phyloP scores from a whole-genome alignment of 1,140 invertebrate species.

The Pogonus chalceus region DNA sequence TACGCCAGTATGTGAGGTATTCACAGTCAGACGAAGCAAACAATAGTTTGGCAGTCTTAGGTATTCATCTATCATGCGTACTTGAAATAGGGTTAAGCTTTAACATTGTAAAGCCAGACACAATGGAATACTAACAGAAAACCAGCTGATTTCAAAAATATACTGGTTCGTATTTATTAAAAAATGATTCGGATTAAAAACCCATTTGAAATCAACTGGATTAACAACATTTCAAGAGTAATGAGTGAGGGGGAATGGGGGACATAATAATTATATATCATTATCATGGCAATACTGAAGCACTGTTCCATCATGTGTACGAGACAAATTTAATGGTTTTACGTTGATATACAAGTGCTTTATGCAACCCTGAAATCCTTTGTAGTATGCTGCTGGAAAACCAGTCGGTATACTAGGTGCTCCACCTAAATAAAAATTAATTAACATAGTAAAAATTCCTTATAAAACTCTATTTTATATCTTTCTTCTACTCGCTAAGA shows the following conservation, averaged over 20 bases:
- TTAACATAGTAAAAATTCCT: neutral
- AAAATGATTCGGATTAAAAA: too few relatives aligned
- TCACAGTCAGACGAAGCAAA: neutral
- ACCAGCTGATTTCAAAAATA: neutral
- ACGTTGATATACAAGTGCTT: conserved; percentile 28
- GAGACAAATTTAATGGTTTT: conserved; percentile 29
- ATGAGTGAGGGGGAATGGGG: neutral
- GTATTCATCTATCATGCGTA: conserved; percentile 5
- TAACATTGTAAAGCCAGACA: neutral
- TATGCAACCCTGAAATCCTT: conserved; percentile 33
- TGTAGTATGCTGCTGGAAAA: conserved; percentile 31
- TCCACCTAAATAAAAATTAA: conserved; percentile 25
- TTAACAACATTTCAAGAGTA: too few relatives aligned
- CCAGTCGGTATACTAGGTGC: conserved; percentile 26
- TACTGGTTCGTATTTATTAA: neutral
- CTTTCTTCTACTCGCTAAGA: too few relatives aligned
- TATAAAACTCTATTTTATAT: neutral
- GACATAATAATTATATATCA: conserved; percentile 26
- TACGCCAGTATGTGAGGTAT: neutral
- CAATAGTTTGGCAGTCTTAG: conserved; percentile 3
- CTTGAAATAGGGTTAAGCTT: neutral
- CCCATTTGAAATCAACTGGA: too few relatives aligned
- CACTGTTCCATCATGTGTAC: conserved; percentile 26
- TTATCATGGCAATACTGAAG: conserved; percentile 33
- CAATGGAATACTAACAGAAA: neutral